phyloP scores from a whole-genome alignment of 2,113 vertebrate species.

The Cephalopterus ornatus region DNA sequence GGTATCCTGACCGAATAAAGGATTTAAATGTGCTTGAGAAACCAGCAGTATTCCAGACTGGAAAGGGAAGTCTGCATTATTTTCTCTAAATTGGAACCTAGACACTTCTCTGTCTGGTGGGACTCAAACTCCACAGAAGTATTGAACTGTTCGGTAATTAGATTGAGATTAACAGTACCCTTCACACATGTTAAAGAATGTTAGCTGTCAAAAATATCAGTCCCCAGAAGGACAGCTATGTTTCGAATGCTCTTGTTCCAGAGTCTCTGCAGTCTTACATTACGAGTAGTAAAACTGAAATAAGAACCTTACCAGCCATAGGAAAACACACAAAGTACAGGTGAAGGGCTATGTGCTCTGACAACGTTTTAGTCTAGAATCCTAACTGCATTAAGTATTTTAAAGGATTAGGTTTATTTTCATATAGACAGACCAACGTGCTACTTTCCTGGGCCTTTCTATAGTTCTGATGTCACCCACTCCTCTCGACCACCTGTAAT shows the following conservation, averaged over 20 bases:
- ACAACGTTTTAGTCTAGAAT: not conserved
- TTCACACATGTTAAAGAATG: not conserved
- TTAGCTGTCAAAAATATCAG: not conserved
- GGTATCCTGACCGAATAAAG: not conserved
- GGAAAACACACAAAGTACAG: not conserved
- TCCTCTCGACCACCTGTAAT: not conserved
- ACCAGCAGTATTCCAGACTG: not conserved
- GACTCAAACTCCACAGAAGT: not conserved
- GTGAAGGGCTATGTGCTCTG: not conserved
- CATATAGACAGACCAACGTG: not conserved
- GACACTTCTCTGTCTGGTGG: not conserved
- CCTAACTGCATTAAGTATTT: not conserved
- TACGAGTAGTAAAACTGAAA: not conserved
- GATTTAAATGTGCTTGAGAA: not conserved
- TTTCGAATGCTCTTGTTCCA: not conserved
- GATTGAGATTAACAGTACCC: not conserved
- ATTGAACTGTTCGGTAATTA: not conserved
- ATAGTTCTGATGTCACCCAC: rapidly evolving
- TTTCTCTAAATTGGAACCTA: not conserved
- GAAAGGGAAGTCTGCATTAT: not conserved
- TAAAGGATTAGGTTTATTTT: not conserved
- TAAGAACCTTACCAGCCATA: not conserved
- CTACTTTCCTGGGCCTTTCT: not conserved
- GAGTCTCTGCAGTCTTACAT: not conserved
- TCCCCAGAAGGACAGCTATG: not conserved